Evolutionary conservation across 2,888 invertebrate species (phyloP), one percentile per base, ranked within the genome.

Genomic region (Pterostichus niger): DNA sequence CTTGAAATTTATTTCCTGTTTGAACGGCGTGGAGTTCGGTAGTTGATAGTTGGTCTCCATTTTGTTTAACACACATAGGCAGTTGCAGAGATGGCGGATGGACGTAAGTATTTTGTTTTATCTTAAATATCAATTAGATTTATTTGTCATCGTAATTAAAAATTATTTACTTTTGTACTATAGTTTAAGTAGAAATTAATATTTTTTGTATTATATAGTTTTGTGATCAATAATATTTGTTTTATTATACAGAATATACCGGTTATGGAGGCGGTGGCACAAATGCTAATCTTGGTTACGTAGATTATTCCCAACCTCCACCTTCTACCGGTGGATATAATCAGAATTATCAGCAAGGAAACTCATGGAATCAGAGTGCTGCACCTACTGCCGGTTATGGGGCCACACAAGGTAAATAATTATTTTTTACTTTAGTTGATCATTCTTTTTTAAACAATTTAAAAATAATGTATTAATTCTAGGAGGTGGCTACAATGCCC

Each of bases 301-400:
- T 86, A 13, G 87, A 88, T 86, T 89, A 89, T 86, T 89, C 89
- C 0, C 89, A 89, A 85, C 88, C 88, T 49, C 89, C 89, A 54
- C 89, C 89, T 9, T 86, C 86, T 31, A 87, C 87, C 13, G 87
- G 87, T 6, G 83, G 83, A 4, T 76, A 77, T 83, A 64, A 68
- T 68, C 83, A 83, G 52, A 68, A 46, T 54, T 76, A 77, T 54
- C 33, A 64, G 9, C 76, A 83, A 44, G 59, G 61, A 31, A 77
- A 77, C 52, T 77, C 83, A 40, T 83, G 83, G 83, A 83, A 83
- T 49, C 83, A 83, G 44, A 9, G 75, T 78, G 35, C 79, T 17
- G 9, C 75, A 40, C 56, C 77, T 49, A 6, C 71, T 59, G 56
- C 54, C 35, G 81, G 78, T 64, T 82, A 80, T 56, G 80, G 76